These are phyloP conservation scores for Epinotia demarniana DNA, from an alignment of 2,888 invertebrate genomes.

Conservation along the genomic window DNA sequence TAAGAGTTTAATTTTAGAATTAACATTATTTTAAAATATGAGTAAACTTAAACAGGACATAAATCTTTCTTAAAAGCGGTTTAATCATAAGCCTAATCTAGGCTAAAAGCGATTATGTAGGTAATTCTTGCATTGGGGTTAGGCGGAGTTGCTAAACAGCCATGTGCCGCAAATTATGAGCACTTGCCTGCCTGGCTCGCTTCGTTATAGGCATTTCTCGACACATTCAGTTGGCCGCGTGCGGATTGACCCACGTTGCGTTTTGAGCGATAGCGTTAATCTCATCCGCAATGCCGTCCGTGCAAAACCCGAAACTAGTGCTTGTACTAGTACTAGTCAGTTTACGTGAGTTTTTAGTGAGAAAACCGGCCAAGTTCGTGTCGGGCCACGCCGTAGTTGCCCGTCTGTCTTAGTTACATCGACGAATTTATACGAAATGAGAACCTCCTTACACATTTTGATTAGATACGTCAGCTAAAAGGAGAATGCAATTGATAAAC, in stretches of 20 bases:
- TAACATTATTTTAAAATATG: not conserved
- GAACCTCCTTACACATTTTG: no score
- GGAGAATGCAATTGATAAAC: no score
- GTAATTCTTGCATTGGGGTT: slow-evolving; percentile 37
- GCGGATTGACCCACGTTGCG: slow-evolving; percentile 14
- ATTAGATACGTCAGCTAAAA: no score
- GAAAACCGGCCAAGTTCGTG: no score
- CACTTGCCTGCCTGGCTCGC: slow-evolving; percentile 7
- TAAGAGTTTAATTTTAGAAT: no score
- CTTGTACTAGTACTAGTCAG: not conserved
- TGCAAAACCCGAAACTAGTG: not conserved
- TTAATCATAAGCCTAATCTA: slow-evolving; percentile 20
- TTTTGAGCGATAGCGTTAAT: slow-evolving; percentile 11
- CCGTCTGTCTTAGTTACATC: no score
- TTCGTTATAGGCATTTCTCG: slow-evolving; percentile 19
- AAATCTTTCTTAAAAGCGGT: not conserved
- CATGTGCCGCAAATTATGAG: slow-evolving; percentile 30
- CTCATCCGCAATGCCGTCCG: slow-evolving; percentile 15
- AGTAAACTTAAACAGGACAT: not conserved
- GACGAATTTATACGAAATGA: no score
- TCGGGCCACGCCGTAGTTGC: no score
- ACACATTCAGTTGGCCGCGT: slow-evolving; percentile 26
- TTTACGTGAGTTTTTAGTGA: no score
- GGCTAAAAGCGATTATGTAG: slow-evolving; percentile 25
- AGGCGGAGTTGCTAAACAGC: slow-evolving; percentile 24